Evolutionary conservation across 2,888 invertebrate species (phyloP).

Genomic region (Pyrrhosoma nymphula): DNA sequence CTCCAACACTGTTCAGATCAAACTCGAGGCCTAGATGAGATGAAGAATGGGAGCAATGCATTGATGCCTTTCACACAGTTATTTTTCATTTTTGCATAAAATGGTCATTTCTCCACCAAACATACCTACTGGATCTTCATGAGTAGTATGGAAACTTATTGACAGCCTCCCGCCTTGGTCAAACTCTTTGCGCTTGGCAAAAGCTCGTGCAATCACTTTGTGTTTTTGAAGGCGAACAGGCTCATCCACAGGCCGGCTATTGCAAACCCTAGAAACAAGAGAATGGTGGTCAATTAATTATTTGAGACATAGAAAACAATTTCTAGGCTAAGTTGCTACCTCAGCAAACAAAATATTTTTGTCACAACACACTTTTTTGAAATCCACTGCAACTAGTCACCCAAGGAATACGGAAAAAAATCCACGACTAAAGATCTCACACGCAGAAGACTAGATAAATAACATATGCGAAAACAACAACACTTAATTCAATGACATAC

Average conservation of each 20-base stretch:
- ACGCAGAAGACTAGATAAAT: no score
- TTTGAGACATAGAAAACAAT: neutral
- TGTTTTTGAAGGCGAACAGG: conserved; percentile 90
- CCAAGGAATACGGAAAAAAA: neutral
- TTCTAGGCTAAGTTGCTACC: no score
- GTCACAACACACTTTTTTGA: no score
- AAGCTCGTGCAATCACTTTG: conserved; percentile 94
- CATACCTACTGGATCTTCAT: conserved; percentile 91
- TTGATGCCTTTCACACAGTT: neutral
- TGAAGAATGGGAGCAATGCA: neutral
- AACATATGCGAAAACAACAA: no score
- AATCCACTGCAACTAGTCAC: no score
- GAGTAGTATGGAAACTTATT: conserved; percentile 91
- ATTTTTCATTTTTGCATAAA: neutral
- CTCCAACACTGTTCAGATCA: conserved; percentile 84
- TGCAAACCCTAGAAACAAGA: conserved; percentile 29
- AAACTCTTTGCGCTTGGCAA: conserved; percentile 91
- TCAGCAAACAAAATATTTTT: no score
- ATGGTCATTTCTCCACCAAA: conserved; percentile 46
- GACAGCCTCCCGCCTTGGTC: conserved; percentile 89
- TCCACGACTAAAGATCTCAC: neutral
- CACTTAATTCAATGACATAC: no score
- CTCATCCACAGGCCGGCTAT: conserved; percentile 80
- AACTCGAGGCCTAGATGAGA: conserved; percentile 83
- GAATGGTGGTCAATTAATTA: neutral